Evolutionary conservation across 2,113 vertebrate species (phyloP).

Genomic region (Orycteropus afer): DNA sequence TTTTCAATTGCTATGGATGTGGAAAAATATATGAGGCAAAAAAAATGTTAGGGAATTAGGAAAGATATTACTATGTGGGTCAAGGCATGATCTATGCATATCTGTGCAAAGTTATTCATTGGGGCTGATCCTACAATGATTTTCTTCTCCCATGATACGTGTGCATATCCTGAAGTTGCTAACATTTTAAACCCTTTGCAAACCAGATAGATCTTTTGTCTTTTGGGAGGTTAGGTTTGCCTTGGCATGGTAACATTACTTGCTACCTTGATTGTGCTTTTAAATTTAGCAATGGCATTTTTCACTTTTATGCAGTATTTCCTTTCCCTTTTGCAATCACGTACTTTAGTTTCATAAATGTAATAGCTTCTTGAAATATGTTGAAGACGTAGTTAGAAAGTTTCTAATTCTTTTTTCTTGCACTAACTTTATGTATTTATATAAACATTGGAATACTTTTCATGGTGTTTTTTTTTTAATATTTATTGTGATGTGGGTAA

Average conservation of each 20-base stretch:
- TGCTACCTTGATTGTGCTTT: neutral
- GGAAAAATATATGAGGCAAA: neutral
- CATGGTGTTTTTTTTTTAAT: too few relatives aligned
- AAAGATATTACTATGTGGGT: neutral
- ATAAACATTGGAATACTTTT: too few relatives aligned
- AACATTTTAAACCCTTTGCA: slow-evolving; percentile 1
- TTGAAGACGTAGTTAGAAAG: neutral
- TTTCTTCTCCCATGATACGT: neutral
- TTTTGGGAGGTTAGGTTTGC: neutral
- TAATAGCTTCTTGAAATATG: neutral
- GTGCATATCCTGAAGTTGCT: neutral
- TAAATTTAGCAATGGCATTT: neutral
- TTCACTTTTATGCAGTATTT: neutral
- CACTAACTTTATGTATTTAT: slow-evolving; percentile 46
- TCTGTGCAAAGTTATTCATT: neutral
- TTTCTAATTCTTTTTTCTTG: neutral
- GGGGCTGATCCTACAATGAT: neutral
- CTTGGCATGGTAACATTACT: neutral
- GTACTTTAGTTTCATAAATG: slow-evolving; percentile 33
- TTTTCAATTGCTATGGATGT: neutral
- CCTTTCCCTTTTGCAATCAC: neutral
- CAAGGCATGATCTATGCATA: neutral
- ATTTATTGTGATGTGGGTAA: too few relatives aligned
- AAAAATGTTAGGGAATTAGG: neutral
- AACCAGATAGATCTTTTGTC: neutral